phyloP scores from a whole-genome alignment of 2,113 vertebrate genomes.

The Lophotis ruficrista region DNA sequence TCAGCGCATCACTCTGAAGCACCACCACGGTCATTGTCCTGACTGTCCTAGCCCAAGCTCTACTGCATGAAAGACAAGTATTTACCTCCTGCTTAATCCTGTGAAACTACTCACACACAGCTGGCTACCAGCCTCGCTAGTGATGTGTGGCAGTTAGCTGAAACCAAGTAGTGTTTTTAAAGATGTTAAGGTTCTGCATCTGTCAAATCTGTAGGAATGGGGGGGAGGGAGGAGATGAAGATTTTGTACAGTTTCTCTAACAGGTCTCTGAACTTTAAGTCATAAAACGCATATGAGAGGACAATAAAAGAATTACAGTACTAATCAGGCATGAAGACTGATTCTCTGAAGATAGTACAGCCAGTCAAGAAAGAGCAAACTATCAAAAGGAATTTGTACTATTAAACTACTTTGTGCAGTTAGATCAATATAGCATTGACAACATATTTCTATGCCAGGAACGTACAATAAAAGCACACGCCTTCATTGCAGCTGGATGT shows the following conservation, averaged over 20 bases:
- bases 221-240: background rate
- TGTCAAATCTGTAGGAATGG: background rate
- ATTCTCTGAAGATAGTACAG: background rate
- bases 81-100: background rate
- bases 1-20: background rate
- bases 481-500: background rate
- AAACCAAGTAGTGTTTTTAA: background rate
- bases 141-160: accelerated
- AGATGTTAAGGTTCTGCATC: background rate
- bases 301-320: background rate
- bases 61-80: background rate
- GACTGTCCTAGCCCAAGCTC: background rate
- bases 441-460: background rate
- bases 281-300: background rate
- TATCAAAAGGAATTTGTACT: background rate
- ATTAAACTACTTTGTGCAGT: background rate
- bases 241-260: background rate
- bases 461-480: background rate
- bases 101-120: accelerated
- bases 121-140: background rate
- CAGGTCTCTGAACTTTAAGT: background rate
- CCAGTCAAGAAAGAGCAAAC: background rate
- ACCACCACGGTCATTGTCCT: background rate
- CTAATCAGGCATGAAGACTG: background rate
- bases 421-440: background rate